phyloP scores from a whole-genome alignment of 2,113 vertebrate species.

The Chloropsis hardwickii region DNA sequence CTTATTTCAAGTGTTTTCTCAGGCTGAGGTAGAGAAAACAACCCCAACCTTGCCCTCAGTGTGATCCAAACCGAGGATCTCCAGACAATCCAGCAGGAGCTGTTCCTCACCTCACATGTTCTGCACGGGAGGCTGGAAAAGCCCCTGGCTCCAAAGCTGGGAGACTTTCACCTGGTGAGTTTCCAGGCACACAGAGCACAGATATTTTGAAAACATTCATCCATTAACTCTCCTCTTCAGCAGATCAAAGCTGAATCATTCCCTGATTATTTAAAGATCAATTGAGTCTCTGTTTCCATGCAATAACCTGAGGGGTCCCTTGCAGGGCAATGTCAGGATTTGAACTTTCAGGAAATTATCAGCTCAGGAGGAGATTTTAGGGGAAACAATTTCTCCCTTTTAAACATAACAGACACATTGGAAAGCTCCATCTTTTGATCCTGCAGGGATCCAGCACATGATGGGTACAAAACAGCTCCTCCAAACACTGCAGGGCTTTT shows the following conservation, averaged over 20 bases:
- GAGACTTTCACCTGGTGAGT: no score
- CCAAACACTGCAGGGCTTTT: background rate
- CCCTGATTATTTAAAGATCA: background rate
- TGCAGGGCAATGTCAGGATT: fast-evolving
- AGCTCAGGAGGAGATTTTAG: background rate
- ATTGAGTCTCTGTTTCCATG: fast-evolving
- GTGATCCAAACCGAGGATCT: background rate
- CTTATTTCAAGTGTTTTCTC: background rate
- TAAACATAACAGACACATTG: no score
- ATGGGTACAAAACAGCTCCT: background rate
- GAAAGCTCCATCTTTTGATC: no score
- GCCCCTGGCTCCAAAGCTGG: background rate
- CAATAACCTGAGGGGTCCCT: background rate
- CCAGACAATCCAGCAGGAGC: background rate
- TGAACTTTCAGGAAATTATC: background rate
- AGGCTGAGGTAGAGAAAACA: background rate
- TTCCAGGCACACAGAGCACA: background rate
- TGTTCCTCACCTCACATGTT: background rate
- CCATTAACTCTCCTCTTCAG: background rate
- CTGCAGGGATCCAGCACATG: fast-evolving
- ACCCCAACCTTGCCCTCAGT: background rate
- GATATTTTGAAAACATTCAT: background rate
- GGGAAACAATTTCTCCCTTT: background rate
- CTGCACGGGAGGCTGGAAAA: background rate
- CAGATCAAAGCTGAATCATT: background rate